phyloP scores from a whole-genome alignment of 2,888 invertebrate species.

The Petrolisthes cinctipes region DNA sequence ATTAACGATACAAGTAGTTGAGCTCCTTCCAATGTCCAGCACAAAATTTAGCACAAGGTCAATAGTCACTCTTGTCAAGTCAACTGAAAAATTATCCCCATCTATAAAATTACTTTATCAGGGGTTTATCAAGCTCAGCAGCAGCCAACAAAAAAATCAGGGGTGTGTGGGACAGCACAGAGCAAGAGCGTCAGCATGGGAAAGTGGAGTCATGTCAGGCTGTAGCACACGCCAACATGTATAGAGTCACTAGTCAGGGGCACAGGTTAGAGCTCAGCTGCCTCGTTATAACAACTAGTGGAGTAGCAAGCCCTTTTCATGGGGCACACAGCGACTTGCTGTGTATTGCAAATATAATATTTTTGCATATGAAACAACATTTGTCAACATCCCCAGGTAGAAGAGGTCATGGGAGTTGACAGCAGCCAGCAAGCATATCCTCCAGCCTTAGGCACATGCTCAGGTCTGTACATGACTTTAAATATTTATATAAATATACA shows the following conservation, averaged over 20 bases:
- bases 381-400: slow-evolving; percentile 37
- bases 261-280: slow-evolving; percentile 36
- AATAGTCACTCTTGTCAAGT: slow-evolving; percentile 9
- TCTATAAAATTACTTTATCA: not conserved
- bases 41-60: slow-evolving; percentile 26
- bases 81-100: not conserved
- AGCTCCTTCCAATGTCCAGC: slow-evolving; percentile 39
- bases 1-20: slow-evolving; percentile 44
- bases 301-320: slow-evolving; percentile 30
- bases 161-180: slow-evolving; percentile 29
- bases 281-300: slow-evolving; percentile 47
- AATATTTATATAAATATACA: slow-evolving; percentile 64
- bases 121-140: slow-evolving; percentile 29
- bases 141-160: slow-evolving; percentile 25
- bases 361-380: slow-evolving; percentile 54
- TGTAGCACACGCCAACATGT: not conserved
- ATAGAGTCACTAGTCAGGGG: slow-evolving; percentile 30
- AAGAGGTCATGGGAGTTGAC: slow-evolving; percentile 32
- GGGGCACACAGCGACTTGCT: slow-evolving; percentile 40
- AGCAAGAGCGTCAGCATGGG: slow-evolving; percentile 32
- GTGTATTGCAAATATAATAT: slow-evolving; percentile 44
- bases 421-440: slow-evolving; percentile 47
- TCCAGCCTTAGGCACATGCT: slow-evolving; percentile 54
- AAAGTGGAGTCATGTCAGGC: slow-evolving; percentile 13
- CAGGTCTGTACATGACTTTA: slow-evolving; percentile 52